A percentile compares a stretch with the other conserved stretches of the same genome.
phyloP scores from a whole-genome alignment of 2,888 invertebrate species.

The Alsophila aescularia region DNA sequence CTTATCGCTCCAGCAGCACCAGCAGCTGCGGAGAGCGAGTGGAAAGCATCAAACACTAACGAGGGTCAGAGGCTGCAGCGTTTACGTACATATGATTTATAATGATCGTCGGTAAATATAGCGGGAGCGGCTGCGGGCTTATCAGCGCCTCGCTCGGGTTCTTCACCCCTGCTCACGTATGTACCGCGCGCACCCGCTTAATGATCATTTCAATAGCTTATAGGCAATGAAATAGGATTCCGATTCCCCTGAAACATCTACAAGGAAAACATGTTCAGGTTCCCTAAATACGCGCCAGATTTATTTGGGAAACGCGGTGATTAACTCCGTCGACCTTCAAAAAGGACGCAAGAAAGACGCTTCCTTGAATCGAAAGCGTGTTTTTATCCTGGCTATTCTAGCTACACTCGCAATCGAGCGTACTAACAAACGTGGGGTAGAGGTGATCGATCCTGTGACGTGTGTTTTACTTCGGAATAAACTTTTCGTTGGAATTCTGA shows the following conservation, averaged over 20 bases:
- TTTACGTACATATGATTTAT: slow-evolving; percentile 67
- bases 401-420: slow-evolving; percentile 6
- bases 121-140: slow-evolving; percentile 49
- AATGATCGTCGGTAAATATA: slow-evolving; percentile 69
- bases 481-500: slow-evolving; percentile 31
- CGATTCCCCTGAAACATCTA: slow-evolving; percentile 37
- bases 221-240: slow-evolving; percentile 37
- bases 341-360: slow-evolving; percentile 19
- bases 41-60: slow-evolving; percentile 58
- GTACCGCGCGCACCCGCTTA: slow-evolving; percentile 42
- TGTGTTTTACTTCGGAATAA: slow-evolving; percentile 14
- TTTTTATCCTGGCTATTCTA: slow-evolving; percentile 19
- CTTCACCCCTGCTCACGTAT: slow-evolving; percentile 64
- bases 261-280: slow-evolving; percentile 33
- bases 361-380: slow-evolving; percentile 19
- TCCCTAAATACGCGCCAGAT: slow-evolving; percentile 31
- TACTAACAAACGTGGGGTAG: slow-evolving; percentile 6
- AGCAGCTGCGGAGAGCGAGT: slow-evolving; percentile 26
- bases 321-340: slow-evolving; percentile 36
- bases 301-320: slow-evolving; percentile 37
- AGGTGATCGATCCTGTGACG: slow-evolving; percentile 17
- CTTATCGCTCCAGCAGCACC: slow-evolving; percentile 30
- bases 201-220: slow-evolving; percentile 47
- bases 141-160: slow-evolving; percentile 64
- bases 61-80: slow-evolving; percentile 68